Base-by-base conservation (phyloP, 2,113 vertebrate genomes). In the Mormyrus iriodes region DNA sequence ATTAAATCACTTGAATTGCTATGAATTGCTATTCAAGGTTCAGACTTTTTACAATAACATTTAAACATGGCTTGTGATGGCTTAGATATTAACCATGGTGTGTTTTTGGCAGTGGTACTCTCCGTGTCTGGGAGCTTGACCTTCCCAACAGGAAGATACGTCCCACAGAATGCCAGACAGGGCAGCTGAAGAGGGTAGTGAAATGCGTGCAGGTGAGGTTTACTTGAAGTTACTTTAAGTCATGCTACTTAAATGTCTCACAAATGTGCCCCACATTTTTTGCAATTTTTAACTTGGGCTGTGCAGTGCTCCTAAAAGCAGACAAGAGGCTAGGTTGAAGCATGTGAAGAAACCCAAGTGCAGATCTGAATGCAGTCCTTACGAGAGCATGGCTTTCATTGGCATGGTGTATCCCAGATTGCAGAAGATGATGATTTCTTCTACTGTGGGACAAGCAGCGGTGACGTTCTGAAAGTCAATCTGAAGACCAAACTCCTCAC, bases 61-160 rank as follows among this genome's bases (percentile, higher is more conserved):
- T 79, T 52, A 15, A 86, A 73, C 46, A 48, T 0, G 42, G 89
- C 44, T 13, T 15, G 31, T 48, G 42, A 8, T 73, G 4, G 6
- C 58, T 12, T 27, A 8, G n/a, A 3, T 89, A 48, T 87, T 10
- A 42, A 15, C 58, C 39, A 21, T 65, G 95, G 96, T 94, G 89
- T 73, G 1, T 90, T 39, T 91, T 90, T 44, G 86, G 46, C n/a
- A 99, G 98, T 7, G 95, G 93, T 82, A 97, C 96, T 19, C 89
- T 98, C 89, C 96, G 96, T 76, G 94, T 97, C 0, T 99, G 98
- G 97, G 96, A 97, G 88, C 90, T 99, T 85, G 97, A 98, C 91
- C 89, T 96, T 4, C 55, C 85, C 19, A 97, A 96, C 4, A 95
- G 96, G 91, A 98, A 97, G 93, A 96, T 98, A 90, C 90, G 91